Base-by-base conservation (phyloP, 2,113 vertebrate genomes). In the Scopus umbretta region DNA sequence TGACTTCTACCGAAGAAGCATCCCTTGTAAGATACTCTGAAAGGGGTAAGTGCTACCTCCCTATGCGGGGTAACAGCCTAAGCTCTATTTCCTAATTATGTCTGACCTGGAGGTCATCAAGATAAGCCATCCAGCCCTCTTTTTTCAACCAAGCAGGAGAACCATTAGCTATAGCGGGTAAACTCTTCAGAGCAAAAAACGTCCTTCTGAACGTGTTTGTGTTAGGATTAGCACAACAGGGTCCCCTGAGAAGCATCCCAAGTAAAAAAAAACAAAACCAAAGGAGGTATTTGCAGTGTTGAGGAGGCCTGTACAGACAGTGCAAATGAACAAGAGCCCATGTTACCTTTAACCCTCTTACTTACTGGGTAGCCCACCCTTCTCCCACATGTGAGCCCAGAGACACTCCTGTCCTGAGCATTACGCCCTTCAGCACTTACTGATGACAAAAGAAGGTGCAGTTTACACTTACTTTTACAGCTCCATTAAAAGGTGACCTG, bases 401-500 rank as follows among this genome's bases (percentile, higher is more conserved):
- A 95, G 66, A 81, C 58, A 47, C 55, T 93, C 75, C 72, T 95
- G 55, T 81, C 88, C 92, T 96, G 92, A 88, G 92, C 52, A 50
- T 89, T 80, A 93, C 2, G 6, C 80, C 82, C 89, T 97, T 95
- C 88, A 82, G 92, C 89, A 94, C 85, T 97, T 95, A 96, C 67
- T 94, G 92, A 78, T 63, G 91, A 97, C 92, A 97, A 97, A 96
- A 92, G 95, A 92, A 95, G 94, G 92, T 76, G 91, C 94, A 95
- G 92, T 87, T 96, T 97, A 95, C 94, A 97, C 96, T 96, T 97
- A 96, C 94, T 97, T 97, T 97, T 97, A 97, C 92, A 97, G 94
- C 96, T 96, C 97, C 96, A 96, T 96, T 96, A 94, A 97, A 97
- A 97, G 95, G 95, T 96, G 96, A 97, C 95, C 97, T 97, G 95